Conservation (phyloP, 2,888 invertebrate species). For the Apodemia mormo region DNA sequence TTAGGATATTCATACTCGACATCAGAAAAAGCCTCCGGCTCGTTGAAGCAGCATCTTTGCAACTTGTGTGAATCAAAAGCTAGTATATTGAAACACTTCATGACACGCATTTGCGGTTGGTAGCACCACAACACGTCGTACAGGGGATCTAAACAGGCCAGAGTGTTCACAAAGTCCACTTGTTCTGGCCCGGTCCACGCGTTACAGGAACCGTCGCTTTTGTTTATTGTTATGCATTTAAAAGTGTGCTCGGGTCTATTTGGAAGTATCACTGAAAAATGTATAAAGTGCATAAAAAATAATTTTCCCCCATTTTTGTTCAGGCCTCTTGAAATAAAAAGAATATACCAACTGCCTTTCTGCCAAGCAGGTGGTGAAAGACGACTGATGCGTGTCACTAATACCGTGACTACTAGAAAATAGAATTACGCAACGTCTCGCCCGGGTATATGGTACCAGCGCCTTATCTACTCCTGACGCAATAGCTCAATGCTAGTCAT, state of each 20-base stretch:
- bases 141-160: conserved; percentile 93
- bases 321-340: too few relatives aligned
- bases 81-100: conserved; percentile 92
- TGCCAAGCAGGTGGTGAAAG: too few relatives aligned
- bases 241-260: conserved; percentile 90
- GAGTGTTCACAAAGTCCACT: conserved; percentile 90
- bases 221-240: conserved; percentile 94
- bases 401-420: too few relatives aligned
- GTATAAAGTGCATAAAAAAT: too few relatives aligned
- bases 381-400: too few relatives aligned
- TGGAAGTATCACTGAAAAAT: conserved; percentile 88
- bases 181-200: conserved; percentile 92
- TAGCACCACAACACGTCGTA: conserved; percentile 98
- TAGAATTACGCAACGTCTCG: too few relatives aligned
- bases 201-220: conserved; percentile 92
- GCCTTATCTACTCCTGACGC: too few relatives aligned
- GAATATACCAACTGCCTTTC: too few relatives aligned
- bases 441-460: too few relatives aligned
- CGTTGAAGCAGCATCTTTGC: conserved; percentile 64
- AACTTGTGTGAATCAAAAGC: conserved; percentile 85
- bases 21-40: conserved; percentile 48
- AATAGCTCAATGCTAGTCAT: too few relatives aligned
- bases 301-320: too few relatives aligned
- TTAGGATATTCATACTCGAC: conserved; percentile 66
- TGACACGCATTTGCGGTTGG: conserved; percentile 83